Conservation (phyloP, 2,113 vertebrate genomes). For the Orthonyx spaldingii region DNA sequence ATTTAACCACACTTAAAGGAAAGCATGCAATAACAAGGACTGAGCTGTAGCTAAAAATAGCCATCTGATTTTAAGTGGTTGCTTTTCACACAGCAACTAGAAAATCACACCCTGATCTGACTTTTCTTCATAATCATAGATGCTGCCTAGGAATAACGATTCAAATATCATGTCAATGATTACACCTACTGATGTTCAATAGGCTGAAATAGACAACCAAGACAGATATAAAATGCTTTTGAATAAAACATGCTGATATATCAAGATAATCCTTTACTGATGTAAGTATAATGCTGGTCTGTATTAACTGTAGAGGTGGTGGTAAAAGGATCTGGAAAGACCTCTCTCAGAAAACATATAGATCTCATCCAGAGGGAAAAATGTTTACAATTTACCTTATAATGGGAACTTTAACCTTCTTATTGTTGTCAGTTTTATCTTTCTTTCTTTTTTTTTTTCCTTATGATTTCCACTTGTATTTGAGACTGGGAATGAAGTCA, state of each 20-base stretch:
- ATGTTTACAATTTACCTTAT: constrained; percentile 40
- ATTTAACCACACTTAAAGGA: not conserved
- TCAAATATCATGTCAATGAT: not conserved
- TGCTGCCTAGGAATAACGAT: not conserved
- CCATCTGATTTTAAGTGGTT: not conserved
- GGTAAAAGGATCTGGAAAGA: not conserved
- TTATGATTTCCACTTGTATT: not conserved
- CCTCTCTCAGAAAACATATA: not conserved
- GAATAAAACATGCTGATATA: constrained; percentile 46
- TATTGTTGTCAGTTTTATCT: fast-evolving
- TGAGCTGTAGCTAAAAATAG: not conserved
- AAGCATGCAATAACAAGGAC: not conserved
- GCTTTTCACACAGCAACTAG: not conserved
- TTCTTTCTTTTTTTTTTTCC: not conserved
- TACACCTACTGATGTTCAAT: not conserved
- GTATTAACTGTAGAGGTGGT: not conserved
- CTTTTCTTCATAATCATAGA: not conserved
- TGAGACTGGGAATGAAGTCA: constrained; percentile 4
- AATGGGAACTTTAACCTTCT: not conserved
- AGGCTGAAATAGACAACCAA: not conserved
- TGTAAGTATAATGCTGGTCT: not conserved
- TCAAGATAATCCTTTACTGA: constrained; percentile 24
- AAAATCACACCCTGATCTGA: not conserved
- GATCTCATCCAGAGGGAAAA: not conserved
- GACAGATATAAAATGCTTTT: not conserved